phyloP scores from a whole-genome alignment of 2,113 vertebrate species.

The Saccopteryx leptura region DNA sequence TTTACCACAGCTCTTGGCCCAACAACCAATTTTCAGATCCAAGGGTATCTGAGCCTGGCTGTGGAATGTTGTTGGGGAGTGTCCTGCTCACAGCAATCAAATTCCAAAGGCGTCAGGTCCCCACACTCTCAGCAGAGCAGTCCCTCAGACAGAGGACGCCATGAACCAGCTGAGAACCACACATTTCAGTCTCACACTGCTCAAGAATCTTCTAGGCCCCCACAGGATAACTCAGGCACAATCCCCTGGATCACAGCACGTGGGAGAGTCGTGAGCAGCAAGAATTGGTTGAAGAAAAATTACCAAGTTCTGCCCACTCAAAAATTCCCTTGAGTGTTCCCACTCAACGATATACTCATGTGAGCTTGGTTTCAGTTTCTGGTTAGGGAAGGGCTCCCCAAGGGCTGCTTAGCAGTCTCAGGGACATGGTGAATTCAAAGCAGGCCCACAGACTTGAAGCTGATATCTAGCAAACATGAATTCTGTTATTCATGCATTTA shows the following conservation, averaged over 20 bases:
- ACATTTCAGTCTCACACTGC: background rate
- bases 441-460: background rate
- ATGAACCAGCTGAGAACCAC: background rate
- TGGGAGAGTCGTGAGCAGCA: background rate
- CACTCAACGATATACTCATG: background rate
- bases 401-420: background rate
- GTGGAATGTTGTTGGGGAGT: background rate
- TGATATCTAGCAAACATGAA: background rate
- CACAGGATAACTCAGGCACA: background rate
- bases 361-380: constrained; percentile 4
- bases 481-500: background rate
- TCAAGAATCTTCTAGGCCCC: background rate
- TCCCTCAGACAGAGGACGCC: background rate
- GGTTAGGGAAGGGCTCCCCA: background rate
- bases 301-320: background rate
- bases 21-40: constrained; percentile 39
- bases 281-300: background rate
- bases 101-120: constrained; percentile 4
- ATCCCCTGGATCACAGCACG: background rate
- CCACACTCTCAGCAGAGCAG: background rate
- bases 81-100: background rate
- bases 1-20: background rate
- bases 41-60: background rate
- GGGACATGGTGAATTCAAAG: background rate
- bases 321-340: background rate